phyloP scores from a whole-genome alignment of 2,113 vertebrate genomes.

The Casuarius casuarius region DNA sequence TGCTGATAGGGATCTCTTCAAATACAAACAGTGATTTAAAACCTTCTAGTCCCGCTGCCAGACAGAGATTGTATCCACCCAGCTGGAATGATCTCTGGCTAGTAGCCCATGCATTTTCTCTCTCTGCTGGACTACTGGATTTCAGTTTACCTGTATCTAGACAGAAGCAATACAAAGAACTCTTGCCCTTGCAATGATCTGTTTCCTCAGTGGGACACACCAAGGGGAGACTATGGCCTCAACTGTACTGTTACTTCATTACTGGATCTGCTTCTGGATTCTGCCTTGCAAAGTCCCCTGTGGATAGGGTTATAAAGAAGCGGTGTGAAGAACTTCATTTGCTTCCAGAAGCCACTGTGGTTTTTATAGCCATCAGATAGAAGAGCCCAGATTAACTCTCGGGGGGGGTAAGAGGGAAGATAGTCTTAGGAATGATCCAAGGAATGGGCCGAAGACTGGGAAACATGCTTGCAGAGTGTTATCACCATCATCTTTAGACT shows the following conservation, averaged over 20 bases:
- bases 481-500: neutral
- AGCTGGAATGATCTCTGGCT: neutral
- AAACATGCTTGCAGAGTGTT: neutral
- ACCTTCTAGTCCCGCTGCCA: neutral
- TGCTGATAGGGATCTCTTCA: neutral
- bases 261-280: neutral
- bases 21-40: neutral
- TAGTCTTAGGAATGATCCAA: neutral
- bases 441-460: neutral
- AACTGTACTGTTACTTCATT: neutral
- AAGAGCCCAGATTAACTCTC: neutral
- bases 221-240: neutral
- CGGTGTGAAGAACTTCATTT: neutral
- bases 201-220: neutral
- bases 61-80: neutral
- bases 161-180: neutral
- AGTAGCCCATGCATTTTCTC: neutral
- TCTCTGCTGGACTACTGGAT: neutral
- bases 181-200: neutral
- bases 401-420: neutral
- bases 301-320: neutral
- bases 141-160: neutral
- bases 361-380: neutral
- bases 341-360: neutral
- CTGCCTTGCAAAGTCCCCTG: neutral